Evolutionary conservation across 1,140 invertebrate species (phyloP).

Genomic region (Drosophila ambigua): DNA sequence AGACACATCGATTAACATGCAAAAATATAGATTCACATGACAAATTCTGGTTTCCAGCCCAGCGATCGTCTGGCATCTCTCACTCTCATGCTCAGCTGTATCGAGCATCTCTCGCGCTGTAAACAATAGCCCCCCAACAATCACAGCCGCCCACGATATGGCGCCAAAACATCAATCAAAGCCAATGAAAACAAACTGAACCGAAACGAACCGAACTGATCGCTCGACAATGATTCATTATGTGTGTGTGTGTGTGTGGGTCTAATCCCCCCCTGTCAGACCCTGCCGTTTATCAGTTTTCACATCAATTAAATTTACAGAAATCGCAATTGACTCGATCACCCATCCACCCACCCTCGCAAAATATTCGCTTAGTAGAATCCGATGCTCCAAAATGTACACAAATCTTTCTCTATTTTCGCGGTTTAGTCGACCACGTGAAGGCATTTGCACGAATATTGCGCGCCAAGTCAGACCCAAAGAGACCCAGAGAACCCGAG

Average conservation of each 20-base stretch:
- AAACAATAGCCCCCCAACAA: conserved; percentile 28
- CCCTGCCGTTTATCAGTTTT: conserved; percentile 67
- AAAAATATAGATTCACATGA: conserved; percentile 64
- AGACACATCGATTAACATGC: conserved; percentile 36
- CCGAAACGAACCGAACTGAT: conserved; percentile 25
- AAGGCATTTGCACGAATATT: conserved; percentile 6
- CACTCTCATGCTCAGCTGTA: conserved; percentile 12
- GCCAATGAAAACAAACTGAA: conserved; percentile 51
- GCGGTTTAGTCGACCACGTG: conserved; percentile 38
- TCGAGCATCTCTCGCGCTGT: conserved; percentile 16
- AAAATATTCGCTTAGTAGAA: conserved; percentile 1
- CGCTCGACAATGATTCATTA: conserved; percentile 29
- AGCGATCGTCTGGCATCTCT: conserved; percentile 34
- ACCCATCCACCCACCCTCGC: background rate
- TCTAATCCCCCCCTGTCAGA: conserved; percentile 48
- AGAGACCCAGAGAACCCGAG: background rate
- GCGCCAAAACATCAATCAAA: conserved; percentile 61
- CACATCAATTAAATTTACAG: conserved; percentile 45
- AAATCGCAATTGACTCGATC: conserved; percentile 28
- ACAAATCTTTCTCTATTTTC: conserved; percentile 33
- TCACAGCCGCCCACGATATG: conserved; percentile 40
- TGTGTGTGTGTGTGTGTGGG: conserved; percentile 5
- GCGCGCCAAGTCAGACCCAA: conserved; percentile 2
- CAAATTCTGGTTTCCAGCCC: conserved; percentile 59
- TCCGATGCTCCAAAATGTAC: conserved; percentile 24